Base-by-base conservation (phyloP, 2,113 vertebrate species). In the Egretta garzetta region DNA sequence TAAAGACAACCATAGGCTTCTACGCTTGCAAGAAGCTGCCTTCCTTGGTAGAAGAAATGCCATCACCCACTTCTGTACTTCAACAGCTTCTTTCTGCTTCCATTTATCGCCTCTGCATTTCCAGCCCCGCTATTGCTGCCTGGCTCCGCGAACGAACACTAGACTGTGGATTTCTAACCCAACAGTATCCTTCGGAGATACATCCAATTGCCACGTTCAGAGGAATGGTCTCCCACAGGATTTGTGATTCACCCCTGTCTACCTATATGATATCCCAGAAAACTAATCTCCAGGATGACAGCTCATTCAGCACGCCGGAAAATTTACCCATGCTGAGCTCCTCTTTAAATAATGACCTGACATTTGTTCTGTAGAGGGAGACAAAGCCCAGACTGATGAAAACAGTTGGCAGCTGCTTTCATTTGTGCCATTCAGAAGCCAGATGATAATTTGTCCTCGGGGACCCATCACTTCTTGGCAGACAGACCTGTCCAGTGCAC, bases 341-440 rank as follows among this genome's bases (percentile, higher is more conserved):
- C 41, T 85, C 70, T 94, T 93, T 93, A 94, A 97, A 91, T 96
- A 96, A 97, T 95, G 91, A 96, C 94, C 91, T 96, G 94, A 93
- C 91, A 91, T 95, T 97, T 95, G 96, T 94, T 97, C 97, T 97
- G 89, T 94, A 97, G 97, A 97, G 96, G 96, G 97, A 97, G 97
- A 97, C 96, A 97, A 97, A 97, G 96, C 93, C 91, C 93, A 80
- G 91, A 76, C 84, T 88, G 97, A 96, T 93, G 96, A 94, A 84
- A 96, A 94, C 33, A 72, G 49, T 85, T 96, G 97, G 94, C 95
- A 96, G 93, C 95, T 94, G 94, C 94, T 96, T 95, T 95, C 94
- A 90, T 89, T 85, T 96, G 80, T 96, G 93, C 86, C 96, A 91
- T 95, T 96, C 94, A 93, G 89, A 94, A 96, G 77, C 58, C 77